Percentiles rank a stretch among this genome's conserved stretches.
phyloP scores from a whole-genome alignment of 2,797 vertebrate species.

The Malurus leucopterus region DNA sequence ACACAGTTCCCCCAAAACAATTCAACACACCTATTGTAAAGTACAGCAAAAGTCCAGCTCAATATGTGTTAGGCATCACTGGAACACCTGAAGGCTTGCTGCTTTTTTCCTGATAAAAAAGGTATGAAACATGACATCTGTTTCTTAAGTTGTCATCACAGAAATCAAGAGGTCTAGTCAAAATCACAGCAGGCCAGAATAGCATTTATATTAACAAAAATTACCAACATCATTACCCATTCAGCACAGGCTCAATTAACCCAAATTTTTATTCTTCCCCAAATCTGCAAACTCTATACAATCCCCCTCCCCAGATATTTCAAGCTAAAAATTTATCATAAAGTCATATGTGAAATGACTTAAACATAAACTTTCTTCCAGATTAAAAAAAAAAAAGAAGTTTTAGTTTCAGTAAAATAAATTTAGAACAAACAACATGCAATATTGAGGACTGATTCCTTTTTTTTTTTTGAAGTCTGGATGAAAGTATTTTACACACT shows the following conservation, averaged over 20 bases:
- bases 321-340: slow-evolving; percentile 36
- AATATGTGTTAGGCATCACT: slow-evolving; percentile 77
- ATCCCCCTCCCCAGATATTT: slow-evolving; percentile 37
- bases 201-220: slow-evolving; percentile 52
- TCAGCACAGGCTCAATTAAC: slow-evolving; percentile 55
- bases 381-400: neutral
- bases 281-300: slow-evolving; percentile 33
- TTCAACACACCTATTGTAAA: slow-evolving; percentile 74
- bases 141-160: slow-evolving; percentile 66
- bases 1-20: slow-evolving; percentile 71
- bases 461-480: slow-evolving; percentile 43
- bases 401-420: slow-evolving; percentile 50
- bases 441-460: slow-evolving; percentile 45
- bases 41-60: slow-evolving; percentile 76
- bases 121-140: slow-evolving; percentile 77
- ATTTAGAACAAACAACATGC: slow-evolving; percentile 50
- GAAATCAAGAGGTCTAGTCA: slow-evolving; percentile 69
- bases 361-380: slow-evolving; percentile 49
- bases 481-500: slow-evolving; percentile 16
- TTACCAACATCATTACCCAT: slow-evolving; percentile 16
- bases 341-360: slow-evolving; percentile 2
- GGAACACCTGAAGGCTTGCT: slow-evolving; percentile 83
- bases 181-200: slow-evolving; percentile 67
- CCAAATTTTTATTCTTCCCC: slow-evolving; percentile 35
- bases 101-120: slow-evolving; percentile 81